Evolutionary conservation across 2,113 vertebrate species (phyloP).

Genomic region (Columba janthina): DNA sequence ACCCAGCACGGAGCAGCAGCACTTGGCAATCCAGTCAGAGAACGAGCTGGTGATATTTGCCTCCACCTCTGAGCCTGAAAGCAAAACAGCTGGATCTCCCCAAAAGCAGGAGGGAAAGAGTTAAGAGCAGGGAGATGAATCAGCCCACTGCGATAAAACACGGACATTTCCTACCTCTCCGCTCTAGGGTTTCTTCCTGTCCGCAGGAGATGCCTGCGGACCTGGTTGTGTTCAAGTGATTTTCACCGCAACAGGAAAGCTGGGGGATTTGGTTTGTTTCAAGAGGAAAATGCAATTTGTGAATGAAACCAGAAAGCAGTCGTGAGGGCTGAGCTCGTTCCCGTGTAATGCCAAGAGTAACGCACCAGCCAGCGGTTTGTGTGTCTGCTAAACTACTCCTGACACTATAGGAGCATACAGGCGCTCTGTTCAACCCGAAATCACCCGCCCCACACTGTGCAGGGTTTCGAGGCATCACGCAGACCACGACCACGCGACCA

Average conservation of each 20-base stretch:
- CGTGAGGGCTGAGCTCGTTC: not conserved
- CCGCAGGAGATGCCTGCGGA: not conserved
- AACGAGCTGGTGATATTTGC: fast-evolving
- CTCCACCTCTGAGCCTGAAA: fast-evolving
- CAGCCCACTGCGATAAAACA: no score
- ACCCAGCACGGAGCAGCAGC: not conserved
- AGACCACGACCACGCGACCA: fast-evolving
- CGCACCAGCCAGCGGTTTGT: not conserved
- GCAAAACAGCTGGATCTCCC: not conserved
- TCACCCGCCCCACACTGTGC: fast-evolving
- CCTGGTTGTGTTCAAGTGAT: not conserved
- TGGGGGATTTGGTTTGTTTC: not conserved
- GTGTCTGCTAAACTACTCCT: not conserved
- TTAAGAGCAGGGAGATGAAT: slow-evolving; percentile 27
- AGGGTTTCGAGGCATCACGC: fast-evolving
- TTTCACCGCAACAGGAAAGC: not conserved
- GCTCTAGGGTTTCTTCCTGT: no score
- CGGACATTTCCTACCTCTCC: no score
- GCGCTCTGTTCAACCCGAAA: fast-evolving
- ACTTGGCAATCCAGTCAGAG: not conserved
- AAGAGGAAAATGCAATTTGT: not conserved
- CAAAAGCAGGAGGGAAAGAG: not conserved
- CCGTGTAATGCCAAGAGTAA: not conserved
- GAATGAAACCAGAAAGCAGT: not conserved
- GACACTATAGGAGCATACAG: not conserved